These are phyloP conservation scores for Drosophila mimetica DNA, from an alignment of 2,888 invertebrate genomes.

Conservation along the genomic window DNA sequence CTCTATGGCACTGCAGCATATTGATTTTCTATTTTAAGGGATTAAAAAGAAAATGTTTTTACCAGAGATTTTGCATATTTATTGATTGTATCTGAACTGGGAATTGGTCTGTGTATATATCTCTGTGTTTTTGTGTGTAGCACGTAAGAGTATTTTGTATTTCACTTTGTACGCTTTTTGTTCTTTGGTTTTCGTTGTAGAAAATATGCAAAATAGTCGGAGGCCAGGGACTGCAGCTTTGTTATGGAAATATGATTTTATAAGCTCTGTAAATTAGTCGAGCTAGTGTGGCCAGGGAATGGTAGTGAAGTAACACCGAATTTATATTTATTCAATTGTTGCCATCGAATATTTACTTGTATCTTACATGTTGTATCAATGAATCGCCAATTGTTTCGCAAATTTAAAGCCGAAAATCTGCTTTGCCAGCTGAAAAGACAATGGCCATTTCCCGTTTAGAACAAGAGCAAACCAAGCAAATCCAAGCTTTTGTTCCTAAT, in stretches of 20 bases:
- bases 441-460: conserved; percentile 25
- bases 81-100: conserved; percentile 38
- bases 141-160: conserved; percentile 9
- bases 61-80: conserved; percentile 42
- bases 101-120: conserved; percentile 6
- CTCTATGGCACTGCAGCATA: conserved; percentile 55
- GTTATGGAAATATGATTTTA: conserved; percentile 11
- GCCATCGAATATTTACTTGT: neutral
- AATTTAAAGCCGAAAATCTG: conserved; percentile 6
- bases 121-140: conserved; percentile 4
- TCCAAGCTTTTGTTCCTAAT: conserved; percentile 39
- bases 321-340: conserved; percentile 6
- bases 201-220: conserved; percentile 20
- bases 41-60: conserved; percentile 49
- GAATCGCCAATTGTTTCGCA: conserved; percentile 5
- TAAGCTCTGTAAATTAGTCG: conserved; percentile 19
- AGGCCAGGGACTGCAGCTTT: neutral
- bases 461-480: conserved; percentile 25
- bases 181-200: conserved; percentile 3
- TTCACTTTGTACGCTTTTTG: conserved; percentile 1
- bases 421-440: conserved; percentile 12
- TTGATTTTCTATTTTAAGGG: conserved; percentile 59
- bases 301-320: neutral
- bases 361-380: neutral
- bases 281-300: neutral